Base-by-base conservation (phyloP, 2,888 invertebrate species). In the Parapristionchus giblindavisi region DNA sequence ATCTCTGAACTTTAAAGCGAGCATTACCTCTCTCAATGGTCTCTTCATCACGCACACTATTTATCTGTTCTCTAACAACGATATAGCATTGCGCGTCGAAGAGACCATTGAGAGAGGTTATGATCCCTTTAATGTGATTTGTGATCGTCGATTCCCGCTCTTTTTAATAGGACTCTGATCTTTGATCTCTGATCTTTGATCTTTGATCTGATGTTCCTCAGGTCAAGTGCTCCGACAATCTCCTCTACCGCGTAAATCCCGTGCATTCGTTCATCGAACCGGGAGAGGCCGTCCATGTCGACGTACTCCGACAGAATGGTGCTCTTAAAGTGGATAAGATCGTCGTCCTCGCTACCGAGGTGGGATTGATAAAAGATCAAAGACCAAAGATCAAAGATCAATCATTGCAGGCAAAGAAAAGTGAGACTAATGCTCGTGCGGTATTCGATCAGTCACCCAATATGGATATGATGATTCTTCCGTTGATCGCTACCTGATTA, bases 201-300 rank as follows among this genome's bases (percentile, higher is more conserved):
- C 17, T 43, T 29, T 11, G 21, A 21, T 8, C 11, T 43, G 11
- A 43, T 40, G 29, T 24, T 65, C n/a, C n/a, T 51, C 56, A 71
- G 70, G 70, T 71, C 27, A 71, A 71, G 56, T 71, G 70, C 56
- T 71, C 70, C 24, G 70, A 71, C 40, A 71, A 71, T 40, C 70
- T 71, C 34, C 70, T 71, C 36, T 71, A 71, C 56, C 70, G 70
- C n/a, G 70, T 71, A 34, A 54, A 71, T 21, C 70, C 70, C 38
- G 70, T 71, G 40, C 56, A 71, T 29, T 14, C 70, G 24, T 71
- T 71, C 70, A 56, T 71, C 6, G 70, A 71, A 21, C 56, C 70
- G 17, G 70, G 70, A 27, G 56, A 40, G 32, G 17, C 34, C 17
- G 27, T 40, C 3, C 2, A n/a, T 14, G 54, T 71, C 17, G 56